Evolutionary conservation across 2,888 invertebrate species (phyloP), one percentile per base, ranked within the genome.

Genomic region (Cacoxenus indagator): DNA sequence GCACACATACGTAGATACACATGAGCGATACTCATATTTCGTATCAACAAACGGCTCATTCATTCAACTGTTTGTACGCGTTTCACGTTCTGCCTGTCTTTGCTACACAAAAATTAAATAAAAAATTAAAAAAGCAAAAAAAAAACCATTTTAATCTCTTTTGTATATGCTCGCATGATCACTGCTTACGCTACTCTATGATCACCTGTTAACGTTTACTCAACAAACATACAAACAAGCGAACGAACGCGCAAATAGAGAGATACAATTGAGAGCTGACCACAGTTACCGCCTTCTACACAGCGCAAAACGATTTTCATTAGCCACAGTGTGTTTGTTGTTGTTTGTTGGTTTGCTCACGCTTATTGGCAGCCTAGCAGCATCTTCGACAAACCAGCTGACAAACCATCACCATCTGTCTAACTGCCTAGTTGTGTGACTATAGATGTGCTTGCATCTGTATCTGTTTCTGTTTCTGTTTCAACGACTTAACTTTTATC

Each of bases 101-200:
- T 17, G 70, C 76, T 75, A 82, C 78, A 83, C 85, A 84, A 79
- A 76, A 78, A 75, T n/a, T n/a, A n/a, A n/a, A n/a, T n/a, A n/a
- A n/a, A n/a, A n/a, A n/a, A n/a, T n/a, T n/a, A n/a, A n/a, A 9
- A 31, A 1, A 31, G 9, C 31, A 31, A 31, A 31, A 31, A 31
- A 37, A 37, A 37, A 37, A 57, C 76, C n/a, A n/a, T 77, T 80
- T 82, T 86, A 86, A 85, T 85, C 85, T 78, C 85, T 85, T 84
- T 86, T 86, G 85, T 86, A 77, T 80, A 78, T 82, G 84, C 82
- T 78, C 73, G 82, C 77, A 76, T 83, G 81, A 81, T 81, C 81
- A 74, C 72, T 78, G 76, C 84, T 78, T 78, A 66, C 68, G 51
- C 31, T 65, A 59, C 65, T 29, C 59, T 57, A 65, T 68, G 82